Evolutionary conservation across 2,113 vertebrate species (phyloP).

Genomic region (Balaenoptera acutorostrata): DNA sequence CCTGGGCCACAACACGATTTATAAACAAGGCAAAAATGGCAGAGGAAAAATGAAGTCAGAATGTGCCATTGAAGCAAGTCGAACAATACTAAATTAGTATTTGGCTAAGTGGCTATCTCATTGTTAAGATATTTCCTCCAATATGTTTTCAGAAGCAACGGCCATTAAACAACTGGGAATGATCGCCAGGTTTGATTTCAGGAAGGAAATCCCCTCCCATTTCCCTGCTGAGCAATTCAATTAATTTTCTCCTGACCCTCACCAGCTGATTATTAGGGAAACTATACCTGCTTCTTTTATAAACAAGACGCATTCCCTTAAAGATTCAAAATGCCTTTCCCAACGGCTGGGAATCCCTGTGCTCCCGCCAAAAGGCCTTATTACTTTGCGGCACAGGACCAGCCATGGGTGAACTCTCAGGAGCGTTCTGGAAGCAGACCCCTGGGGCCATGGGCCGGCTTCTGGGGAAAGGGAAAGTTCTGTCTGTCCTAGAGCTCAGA

Average conservation of each 20-base stretch:
- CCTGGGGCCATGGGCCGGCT: background rate
- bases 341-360: background rate
- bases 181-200: slow-evolving; percentile 85
- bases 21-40: slow-evolving; percentile 75
- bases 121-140: slow-evolving; percentile 88
- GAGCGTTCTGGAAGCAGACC: background rate
- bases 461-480: background rate
- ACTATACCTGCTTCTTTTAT: slow-evolving; percentile 69
- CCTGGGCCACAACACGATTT: slow-evolving; percentile 50
- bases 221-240: slow-evolving; percentile 82
- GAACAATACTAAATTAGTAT: slow-evolving; percentile 83
- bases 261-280: slow-evolving; percentile 50
- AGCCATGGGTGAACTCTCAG: background rate
- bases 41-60: slow-evolving; percentile 80
- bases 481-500: background rate
- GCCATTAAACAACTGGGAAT: slow-evolving; percentile 81
- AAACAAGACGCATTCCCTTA: slow-evolving; percentile 60
- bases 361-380: background rate
- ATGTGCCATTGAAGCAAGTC: slow-evolving; percentile 72
- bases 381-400: background rate
- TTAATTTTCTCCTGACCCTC: slow-evolving; percentile 67
- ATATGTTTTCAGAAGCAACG: slow-evolving; percentile 84
- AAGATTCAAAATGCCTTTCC: slow-evolving; percentile 36
- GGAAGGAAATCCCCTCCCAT: slow-evolving; percentile 89
- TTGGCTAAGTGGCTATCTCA: slow-evolving; percentile 83